phyloP scores from a whole-genome alignment of 2,113 vertebrate species.

The Chinchilla lanigera region DNA sequence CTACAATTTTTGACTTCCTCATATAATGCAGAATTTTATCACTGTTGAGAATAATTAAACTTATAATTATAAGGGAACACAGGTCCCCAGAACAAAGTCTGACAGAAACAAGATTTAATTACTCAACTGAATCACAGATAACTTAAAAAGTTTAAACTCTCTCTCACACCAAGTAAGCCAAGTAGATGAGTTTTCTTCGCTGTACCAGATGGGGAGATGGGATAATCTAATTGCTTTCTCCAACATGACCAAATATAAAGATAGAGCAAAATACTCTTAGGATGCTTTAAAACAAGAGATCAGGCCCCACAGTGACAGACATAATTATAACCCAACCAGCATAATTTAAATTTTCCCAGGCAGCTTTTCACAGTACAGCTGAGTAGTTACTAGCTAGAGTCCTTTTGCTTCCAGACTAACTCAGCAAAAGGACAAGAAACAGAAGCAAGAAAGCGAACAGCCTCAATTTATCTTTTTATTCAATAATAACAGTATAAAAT shows the following conservation, averaged over 20 bases:
- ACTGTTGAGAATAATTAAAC: conserved; percentile 54
- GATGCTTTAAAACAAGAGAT: conserved; percentile 70
- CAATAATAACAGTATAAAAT: not conserved
- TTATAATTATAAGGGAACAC: conserved; percentile 33
- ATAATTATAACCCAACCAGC: conserved; percentile 70
- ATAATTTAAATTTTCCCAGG: conserved; percentile 57
- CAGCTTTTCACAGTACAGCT: conserved; percentile 24
- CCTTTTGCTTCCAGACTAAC: conserved; percentile 37
- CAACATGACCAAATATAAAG: conserved; percentile 75
- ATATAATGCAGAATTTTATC: conserved; percentile 53
- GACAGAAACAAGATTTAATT: conserved; percentile 45
- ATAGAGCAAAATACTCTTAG: conserved; percentile 68
- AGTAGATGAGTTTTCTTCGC: conserved; percentile 60
- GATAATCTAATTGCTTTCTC: conserved; percentile 68
- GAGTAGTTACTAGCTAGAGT: conserved; percentile 7
- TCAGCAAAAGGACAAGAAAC: conserved; percentile 13
- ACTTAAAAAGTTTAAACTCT: conserved; percentile 63
- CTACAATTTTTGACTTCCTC: not conserved
- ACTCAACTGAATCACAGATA: conserved; percentile 63
- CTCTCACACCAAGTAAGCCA: conserved; percentile 58
- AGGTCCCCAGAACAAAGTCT: conserved; percentile 65
- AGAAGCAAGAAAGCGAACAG: not conserved
- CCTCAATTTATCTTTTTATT: not conserved
- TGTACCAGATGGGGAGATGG: conserved; percentile 64
- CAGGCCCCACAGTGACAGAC: conserved; percentile 70